phyloP scores from a whole-genome alignment of 2,113 vertebrate genomes.

The Crotalus horridus region DNA sequence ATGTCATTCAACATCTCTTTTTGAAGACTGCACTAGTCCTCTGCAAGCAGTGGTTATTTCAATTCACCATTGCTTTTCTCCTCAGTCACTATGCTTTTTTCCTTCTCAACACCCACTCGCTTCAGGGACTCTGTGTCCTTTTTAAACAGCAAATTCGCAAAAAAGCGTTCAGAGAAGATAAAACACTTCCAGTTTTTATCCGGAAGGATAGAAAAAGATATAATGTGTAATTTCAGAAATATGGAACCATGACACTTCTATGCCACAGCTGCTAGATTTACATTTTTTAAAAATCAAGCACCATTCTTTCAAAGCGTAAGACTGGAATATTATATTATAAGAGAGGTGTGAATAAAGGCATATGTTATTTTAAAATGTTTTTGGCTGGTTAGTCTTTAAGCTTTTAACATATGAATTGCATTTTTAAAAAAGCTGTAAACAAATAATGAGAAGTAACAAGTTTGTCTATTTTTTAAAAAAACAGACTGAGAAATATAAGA shows the following conservation, averaged over 20 bases:
- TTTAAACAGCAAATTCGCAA: background rate
- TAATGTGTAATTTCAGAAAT: background rate
- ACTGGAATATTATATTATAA: background rate
- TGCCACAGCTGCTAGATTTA: slow-evolving; percentile 7
- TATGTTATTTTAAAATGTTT: background rate
- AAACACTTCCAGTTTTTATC: background rate
- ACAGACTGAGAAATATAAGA: background rate
- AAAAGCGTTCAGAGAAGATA: background rate
- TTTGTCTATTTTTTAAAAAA: background rate
- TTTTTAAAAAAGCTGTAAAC: background rate
- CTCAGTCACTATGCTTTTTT: background rate
- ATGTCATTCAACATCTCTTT: background rate
- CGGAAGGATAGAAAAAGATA: background rate
- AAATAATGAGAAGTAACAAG: background rate
- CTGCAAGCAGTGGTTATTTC: background rate
- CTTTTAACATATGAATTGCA: background rate
- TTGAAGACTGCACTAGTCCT: background rate
- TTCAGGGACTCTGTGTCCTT: background rate
- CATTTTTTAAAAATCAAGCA: slow-evolving; percentile 7
- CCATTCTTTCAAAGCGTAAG: background rate
- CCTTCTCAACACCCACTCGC: background rate
- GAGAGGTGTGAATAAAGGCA: background rate
- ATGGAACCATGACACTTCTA: slow-evolving; percentile 8
- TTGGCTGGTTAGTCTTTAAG: background rate
- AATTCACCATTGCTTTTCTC: background rate